phyloP scores from a whole-genome alignment of 1,140 invertebrate species.

The Argopecten irradians region DNA sequence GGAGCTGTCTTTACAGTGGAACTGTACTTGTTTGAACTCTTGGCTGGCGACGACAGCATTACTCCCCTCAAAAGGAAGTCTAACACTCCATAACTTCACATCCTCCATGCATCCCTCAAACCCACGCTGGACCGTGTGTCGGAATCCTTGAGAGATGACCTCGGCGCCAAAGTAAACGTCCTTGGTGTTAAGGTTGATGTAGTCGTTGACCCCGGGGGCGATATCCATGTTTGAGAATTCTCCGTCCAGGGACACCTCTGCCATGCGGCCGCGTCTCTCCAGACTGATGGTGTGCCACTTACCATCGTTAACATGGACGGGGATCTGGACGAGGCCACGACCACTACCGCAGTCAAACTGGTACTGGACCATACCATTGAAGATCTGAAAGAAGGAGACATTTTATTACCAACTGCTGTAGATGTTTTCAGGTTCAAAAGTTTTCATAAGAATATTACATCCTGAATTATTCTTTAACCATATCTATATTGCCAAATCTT shows the following conservation, averaged over 20 bases:
- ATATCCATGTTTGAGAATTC: slow-evolving; percentile 86
- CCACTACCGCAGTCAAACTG: slow-evolving; percentile 94
- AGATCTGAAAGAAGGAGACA: slow-evolving; percentile 77
- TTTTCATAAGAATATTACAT: too few species aligned
- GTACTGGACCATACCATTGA: slow-evolving; percentile 90
- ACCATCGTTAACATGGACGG: slow-evolving; percentile 89
- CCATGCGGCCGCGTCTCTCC: slow-evolving; percentile 85
- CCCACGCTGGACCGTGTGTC: slow-evolving; percentile 86
- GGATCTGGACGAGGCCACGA: slow-evolving; percentile 89
- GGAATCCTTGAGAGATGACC: slow-evolving; percentile 82
- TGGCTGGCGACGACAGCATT: slow-evolving; percentile 81
- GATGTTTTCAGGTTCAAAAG: background rate
- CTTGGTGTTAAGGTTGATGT: slow-evolving; percentile 90
- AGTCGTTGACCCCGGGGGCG: slow-evolving; percentile 88
- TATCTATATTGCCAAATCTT: too few species aligned
- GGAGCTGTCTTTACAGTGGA: slow-evolving; percentile 81
- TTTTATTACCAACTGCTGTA: background rate
- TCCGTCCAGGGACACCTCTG: slow-evolving; percentile 87
- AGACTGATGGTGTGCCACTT: slow-evolving; percentile 92
- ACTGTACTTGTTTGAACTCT: slow-evolving; percentile 86
- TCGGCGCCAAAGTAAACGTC: slow-evolving; percentile 91
- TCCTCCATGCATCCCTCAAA: slow-evolving; percentile 95
- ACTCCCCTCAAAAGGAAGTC: slow-evolving; percentile 83
- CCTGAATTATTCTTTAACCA: too few species aligned
- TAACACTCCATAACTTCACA: slow-evolving; percentile 86